Conservation (phyloP, 2,113 vertebrate genomes). For the Lepisosteus oculatus region DNA sequence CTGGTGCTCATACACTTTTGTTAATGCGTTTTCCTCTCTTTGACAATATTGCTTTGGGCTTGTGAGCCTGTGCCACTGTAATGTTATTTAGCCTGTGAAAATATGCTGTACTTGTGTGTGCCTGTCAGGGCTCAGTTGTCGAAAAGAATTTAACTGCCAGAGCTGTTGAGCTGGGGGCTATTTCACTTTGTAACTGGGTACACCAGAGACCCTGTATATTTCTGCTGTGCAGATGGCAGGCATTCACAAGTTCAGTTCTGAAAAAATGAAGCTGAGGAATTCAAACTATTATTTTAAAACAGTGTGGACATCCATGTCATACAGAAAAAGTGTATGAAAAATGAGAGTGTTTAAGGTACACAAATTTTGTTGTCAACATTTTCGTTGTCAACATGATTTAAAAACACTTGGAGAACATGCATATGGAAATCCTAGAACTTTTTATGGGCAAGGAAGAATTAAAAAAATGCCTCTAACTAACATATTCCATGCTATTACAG, state of each 20-base stretch:
- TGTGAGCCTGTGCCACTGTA: not conserved
- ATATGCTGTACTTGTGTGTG: slow-evolving; percentile 18
- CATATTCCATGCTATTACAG: too few species aligned
- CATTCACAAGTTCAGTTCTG: slow-evolving; percentile 35
- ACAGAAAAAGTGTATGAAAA: too few species aligned
- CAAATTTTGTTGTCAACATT: too few species aligned
- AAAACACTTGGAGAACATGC: too few species aligned
- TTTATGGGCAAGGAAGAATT: too few species aligned
- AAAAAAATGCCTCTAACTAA: too few species aligned
- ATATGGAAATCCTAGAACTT: too few species aligned
- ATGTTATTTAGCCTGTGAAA: slow-evolving; percentile 19
- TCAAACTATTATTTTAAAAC: not conserved
- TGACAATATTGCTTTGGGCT: slow-evolving; percentile 19
- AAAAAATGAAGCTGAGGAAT: slow-evolving; percentile 17
- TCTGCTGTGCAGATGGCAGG: slow-evolving; percentile 30
- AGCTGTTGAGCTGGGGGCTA: slow-evolving; percentile 29
- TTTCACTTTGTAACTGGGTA: slow-evolving; percentile 6
- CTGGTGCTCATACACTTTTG: slow-evolving; percentile 14
- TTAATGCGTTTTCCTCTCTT: not conserved
- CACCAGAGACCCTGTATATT: slow-evolving; percentile 24
- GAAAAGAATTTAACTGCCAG: slow-evolving; percentile 30
- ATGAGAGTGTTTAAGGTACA: too few species aligned
- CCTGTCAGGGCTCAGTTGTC: slow-evolving; percentile 27
- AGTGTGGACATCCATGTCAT: too few species aligned
- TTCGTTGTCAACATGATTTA: too few species aligned